Evolutionary conservation across 2,113 vertebrate species (phyloP).

Genomic region (Pogonocichla stellata): DNA sequence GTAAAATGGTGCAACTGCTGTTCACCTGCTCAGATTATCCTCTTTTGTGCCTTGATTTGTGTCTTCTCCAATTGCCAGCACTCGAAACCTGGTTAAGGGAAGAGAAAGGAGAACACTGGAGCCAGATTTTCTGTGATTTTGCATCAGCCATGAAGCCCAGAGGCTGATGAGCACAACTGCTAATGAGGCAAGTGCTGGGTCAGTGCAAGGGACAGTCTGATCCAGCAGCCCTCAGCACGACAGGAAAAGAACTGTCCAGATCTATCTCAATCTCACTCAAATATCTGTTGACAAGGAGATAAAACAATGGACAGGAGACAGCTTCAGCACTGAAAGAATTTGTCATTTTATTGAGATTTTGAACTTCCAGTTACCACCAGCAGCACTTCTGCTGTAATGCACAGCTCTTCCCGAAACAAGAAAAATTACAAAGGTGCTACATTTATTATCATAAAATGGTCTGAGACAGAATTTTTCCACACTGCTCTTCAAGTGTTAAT

Average conservation of each 20-base stretch:
- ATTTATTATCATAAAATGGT: not conserved
- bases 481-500: not conserved
- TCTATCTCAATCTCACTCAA: not conserved
- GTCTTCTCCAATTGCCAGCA: constrained; percentile 82
- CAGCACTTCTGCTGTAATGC: not conserved
- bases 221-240: not conserved
- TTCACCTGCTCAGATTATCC: constrained; percentile 73
- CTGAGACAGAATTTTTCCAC: not conserved
- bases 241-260: not conserved
- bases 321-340: not conserved
- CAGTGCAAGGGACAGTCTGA: not conserved
- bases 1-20: not conserved
- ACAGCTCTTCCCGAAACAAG: not conserved
- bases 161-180: not conserved
- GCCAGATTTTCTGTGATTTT: not conserved
- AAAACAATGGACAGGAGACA: not conserved
- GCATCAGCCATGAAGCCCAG: not conserved
- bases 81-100: constrained; percentile 79
- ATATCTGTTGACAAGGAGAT: not conserved
- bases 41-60: constrained; percentile 52
- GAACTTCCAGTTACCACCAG: not conserved
- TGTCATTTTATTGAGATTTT: not conserved
- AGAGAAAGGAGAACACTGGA: not conserved
- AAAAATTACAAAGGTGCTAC: not conserved
- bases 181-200: not conserved